Conservation (phyloP, 2,797 vertebrate genomes). For the Rhinichthys osculus region DNA sequence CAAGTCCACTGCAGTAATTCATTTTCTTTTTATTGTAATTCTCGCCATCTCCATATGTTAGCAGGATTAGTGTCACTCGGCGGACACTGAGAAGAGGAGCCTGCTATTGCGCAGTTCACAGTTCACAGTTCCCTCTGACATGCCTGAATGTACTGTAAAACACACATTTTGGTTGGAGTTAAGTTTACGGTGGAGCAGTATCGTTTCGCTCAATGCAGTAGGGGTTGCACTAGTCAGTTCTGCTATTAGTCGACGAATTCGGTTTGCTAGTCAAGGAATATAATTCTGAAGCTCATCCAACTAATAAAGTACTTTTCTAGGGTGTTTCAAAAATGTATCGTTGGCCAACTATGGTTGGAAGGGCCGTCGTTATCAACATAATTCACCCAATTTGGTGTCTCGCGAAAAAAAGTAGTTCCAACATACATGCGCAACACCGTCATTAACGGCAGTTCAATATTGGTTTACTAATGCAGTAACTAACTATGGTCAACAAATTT, state of each 20-base stretch:
- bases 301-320: background rate
- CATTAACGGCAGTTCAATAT: background rate
- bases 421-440: background rate
- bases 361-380: background rate
- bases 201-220: background rate
- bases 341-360: background rate
- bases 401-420: background rate
- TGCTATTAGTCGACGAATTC: background rate
- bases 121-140: constrained; percentile 68
- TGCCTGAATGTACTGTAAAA: constrained; percentile 59
- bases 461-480: background rate
- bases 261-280: background rate
- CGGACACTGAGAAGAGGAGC: constrained; percentile 65
- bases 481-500: background rate
- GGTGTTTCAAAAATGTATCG: background rate
- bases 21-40: constrained; percentile 75
- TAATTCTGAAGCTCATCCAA: background rate
- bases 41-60: constrained; percentile 75
- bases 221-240: background rate
- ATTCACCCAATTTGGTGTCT: background rate
- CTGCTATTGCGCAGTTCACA: constrained; percentile 63
- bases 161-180: background rate
- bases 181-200: background rate
- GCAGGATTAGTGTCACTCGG: constrained; percentile 74
- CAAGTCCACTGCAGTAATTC: constrained; percentile 56